These are phyloP conservation scores for Actias luna DNA, from an alignment of 2,888 invertebrate genomes.

Conservation along the genomic window DNA sequence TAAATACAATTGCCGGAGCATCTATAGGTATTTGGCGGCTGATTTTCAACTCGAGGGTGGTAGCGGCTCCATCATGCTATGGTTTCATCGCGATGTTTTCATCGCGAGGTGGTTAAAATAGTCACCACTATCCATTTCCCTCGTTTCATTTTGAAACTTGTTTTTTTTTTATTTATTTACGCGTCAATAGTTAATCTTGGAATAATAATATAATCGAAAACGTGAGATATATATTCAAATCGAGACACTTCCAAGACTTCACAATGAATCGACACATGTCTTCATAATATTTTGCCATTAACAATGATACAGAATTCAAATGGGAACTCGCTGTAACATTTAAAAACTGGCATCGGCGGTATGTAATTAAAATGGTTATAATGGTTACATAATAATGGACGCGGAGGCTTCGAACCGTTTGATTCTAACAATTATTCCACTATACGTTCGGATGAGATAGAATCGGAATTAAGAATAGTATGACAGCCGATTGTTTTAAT, in stretches of 20 bases:
- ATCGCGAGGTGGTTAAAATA: no score
- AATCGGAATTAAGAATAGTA: constrained; percentile 17
- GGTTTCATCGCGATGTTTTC: no score
- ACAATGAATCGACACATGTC: not conserved
- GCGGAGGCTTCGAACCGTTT: constrained; percentile 18
- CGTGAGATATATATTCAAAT: no score
- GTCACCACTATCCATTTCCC: no score
- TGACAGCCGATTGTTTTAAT: constrained; percentile 67
- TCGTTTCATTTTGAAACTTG: no score
- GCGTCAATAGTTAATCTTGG: no score
- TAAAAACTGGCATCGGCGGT: constrained; percentile 28
- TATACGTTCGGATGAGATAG: constrained; percentile 18
- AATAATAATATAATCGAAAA: no score
- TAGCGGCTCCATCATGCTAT: no score
- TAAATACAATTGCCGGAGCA: no score
- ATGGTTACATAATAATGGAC: constrained; percentile 29
- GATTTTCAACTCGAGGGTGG: no score
- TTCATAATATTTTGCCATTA: not conserved
- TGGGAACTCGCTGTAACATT: constrained; percentile 28
- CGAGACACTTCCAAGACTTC: not conserved
- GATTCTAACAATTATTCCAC: constrained; percentile 32
- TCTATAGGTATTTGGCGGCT: no score
- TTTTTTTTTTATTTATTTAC: no score
- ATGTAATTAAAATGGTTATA: constrained; percentile 28
- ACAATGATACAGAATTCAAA: constrained; percentile 24